Conservation (phyloP, 2,888 invertebrate species). For the Hedya salicella region DNA sequence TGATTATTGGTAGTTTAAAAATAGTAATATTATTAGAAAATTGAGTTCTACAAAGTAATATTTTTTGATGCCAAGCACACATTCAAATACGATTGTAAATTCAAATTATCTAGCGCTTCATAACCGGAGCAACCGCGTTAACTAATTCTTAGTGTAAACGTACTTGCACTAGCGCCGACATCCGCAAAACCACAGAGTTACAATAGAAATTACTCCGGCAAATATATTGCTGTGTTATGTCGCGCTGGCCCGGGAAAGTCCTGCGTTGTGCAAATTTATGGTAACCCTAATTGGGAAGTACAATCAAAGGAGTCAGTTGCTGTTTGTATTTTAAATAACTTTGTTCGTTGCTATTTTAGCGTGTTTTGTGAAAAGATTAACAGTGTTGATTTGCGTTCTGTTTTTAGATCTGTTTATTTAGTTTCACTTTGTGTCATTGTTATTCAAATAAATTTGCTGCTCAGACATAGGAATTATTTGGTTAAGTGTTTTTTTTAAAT, state of each 20-base stretch:
- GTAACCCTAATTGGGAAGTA: slow-evolving; percentile 40
- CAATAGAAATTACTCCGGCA: slow-evolving; percentile 43
- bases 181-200: slow-evolving; percentile 39
- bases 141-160: slow-evolving; percentile 40
- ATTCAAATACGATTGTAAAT: slow-evolving; percentile 3
- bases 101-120: slow-evolving; percentile 38
- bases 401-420: neutral
- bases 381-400: neutral
- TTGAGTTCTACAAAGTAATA: neutral
- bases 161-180: slow-evolving; percentile 37
- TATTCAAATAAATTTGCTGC: neutral
- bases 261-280: slow-evolving; percentile 38
- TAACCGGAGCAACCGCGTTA: slow-evolving; percentile 30
- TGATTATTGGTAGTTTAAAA: too few species aligned
- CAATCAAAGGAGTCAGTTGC: slow-evolving; percentile 32
- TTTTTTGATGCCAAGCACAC: neutral
- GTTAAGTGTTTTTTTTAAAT: too few species aligned
- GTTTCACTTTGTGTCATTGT: neutral
- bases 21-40: too few species aligned
- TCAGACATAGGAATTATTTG: too few species aligned
- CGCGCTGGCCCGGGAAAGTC: slow-evolving; percentile 39
- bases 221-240: slow-evolving; percentile 42
- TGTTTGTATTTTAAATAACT: slow-evolving; percentile 26
- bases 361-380: neutral
- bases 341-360: neutral